A percentile compares a stretch with the other conserved stretches of the same genome.
These are phyloP conservation scores for Gavia stellata DNA, from an alignment of 2,113 vertebrate genomes.

Conservation along the genomic window DNA sequence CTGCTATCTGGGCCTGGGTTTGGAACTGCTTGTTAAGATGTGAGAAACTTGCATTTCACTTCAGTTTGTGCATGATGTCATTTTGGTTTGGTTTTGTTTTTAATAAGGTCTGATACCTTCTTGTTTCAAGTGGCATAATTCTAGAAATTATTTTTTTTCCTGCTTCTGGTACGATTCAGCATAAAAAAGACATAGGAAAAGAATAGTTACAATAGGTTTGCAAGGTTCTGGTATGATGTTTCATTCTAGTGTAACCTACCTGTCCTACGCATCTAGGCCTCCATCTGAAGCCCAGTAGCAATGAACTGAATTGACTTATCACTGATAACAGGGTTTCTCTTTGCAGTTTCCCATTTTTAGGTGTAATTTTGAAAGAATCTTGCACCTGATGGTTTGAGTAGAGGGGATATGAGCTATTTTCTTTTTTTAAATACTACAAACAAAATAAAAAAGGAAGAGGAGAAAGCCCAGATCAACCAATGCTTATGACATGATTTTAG, in stretches of 20 bases:
- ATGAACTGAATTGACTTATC: not conserved
- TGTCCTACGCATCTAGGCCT: not conserved
- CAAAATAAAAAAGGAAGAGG: not conserved
- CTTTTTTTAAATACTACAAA: not conserved
- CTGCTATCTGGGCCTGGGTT: not conserved
- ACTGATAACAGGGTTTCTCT: not conserved
- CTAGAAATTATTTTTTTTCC: not conserved
- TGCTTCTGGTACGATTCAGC: not conserved
- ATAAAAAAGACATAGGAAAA: not conserved
- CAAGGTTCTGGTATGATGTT: not conserved
- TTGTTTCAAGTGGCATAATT: not conserved
- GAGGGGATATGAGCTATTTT: not conserved
- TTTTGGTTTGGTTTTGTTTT: not conserved
- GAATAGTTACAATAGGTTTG: not conserved
- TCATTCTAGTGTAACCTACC: not conserved
- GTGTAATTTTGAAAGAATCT: not conserved
- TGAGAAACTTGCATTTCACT: not conserved
- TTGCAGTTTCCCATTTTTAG: not conserved
- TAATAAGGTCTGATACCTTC: not conserved
- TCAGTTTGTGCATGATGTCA: not conserved
- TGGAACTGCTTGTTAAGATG: not conserved
- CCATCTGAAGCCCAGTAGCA: not conserved
- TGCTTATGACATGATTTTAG: conserved; percentile 13
- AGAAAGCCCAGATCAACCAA: not conserved
- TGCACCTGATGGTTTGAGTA: not conserved